A percentile compares a stretch with the other conserved stretches of the same genome.
These are phyloP conservation scores for Lepidochitona cinerea DNA, from an alignment of 2,888 invertebrate species.

Conservation along the genomic window DNA sequence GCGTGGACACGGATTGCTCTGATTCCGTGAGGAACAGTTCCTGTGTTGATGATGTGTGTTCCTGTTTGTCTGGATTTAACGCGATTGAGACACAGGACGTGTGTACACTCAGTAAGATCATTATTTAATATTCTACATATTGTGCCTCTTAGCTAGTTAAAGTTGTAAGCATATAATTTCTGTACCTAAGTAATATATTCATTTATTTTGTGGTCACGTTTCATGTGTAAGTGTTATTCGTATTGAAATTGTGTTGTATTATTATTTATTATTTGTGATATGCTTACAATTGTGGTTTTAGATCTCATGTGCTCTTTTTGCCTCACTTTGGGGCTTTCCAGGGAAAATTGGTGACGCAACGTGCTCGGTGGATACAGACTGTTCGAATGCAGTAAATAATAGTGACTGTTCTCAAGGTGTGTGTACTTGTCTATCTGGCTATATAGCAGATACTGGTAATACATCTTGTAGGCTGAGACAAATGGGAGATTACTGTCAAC, in stretches of 20 bases:
- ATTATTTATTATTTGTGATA: too few relatives aligned
- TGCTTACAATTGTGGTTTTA: too few relatives aligned
- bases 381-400: constrained; percentile 27
- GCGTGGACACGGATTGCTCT: constrained; percentile 15
- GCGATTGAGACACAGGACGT: background rate
- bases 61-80: constrained; percentile 21
- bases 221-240: too few relatives aligned
- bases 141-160: too few relatives aligned
- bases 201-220: too few relatives aligned
- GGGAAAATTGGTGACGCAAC: constrained; percentile 21
- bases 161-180: too few relatives aligned
- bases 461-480: constrained; percentile 25
- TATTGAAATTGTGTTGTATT: too few relatives aligned
- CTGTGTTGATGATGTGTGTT: constrained; percentile 4
- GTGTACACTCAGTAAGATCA: background rate
- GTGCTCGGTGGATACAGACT: constrained; percentile 27
- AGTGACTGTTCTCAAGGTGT: constrained; percentile 26
- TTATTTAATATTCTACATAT: too few relatives aligned
- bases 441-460: constrained; percentile 16
- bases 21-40: constrained; percentile 13
- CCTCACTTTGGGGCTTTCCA: too few relatives aligned
- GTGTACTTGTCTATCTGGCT: constrained; percentile 33
- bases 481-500: constrained; percentile 25
- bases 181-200: too few relatives aligned
- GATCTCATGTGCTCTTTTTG: too few relatives aligned